Evolutionary conservation across 2,888 invertebrate genomes (phyloP), one percentile per base, ranked within the genome.

Genomic region (Cantharis rustica): DNA sequence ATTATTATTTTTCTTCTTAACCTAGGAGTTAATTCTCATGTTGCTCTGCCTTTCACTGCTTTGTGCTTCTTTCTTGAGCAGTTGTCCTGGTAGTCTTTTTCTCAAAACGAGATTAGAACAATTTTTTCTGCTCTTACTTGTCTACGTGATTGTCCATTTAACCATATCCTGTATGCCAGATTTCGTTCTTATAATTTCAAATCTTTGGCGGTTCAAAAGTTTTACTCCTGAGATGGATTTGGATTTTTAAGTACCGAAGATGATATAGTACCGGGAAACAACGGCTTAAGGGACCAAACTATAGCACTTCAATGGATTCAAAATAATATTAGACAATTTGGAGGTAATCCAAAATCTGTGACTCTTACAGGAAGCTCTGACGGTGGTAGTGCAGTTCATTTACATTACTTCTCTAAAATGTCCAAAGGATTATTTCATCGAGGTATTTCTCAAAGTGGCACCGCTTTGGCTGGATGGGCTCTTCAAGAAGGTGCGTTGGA

Each of bases 181-280:
- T n/a, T n/a, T n/a, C n/a, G n/a, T n/a, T n/a, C n/a, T n/a, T n/a
- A n/a, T n/a, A n/a, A n/a, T n/a, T n/a, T n/a, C n/a, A n/a, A n/a
- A n/a, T n/a, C n/a, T n/a, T n/a, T n/a, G n/a, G n/a, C n/a, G n/a
- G n/a, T n/a, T n/a, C n/a, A n/a, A n/a, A n/a, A n/a, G n/a, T n/a
- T n/a, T n/a, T n/a, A n/a, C n/a, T n/a, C n/a, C n/a, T n/a, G n/a
- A n/a, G n/a, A n/a, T n/a, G n/a, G n/a, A n/a, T 71, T 68, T 93
- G 94, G 95, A 69, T 95, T 95, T 85, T 88, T 95, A 0, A 94
- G 93, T 84, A 94, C 95, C 0, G 94, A 92, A 47, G 94, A 95
- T 80, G 90, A 91, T 0, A 84, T 90, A 0, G 88, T 93, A 0
- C 92, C 95, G 0, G 93, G 93, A 5, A 95, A 95, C 85, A 91